Base-by-base conservation (phyloP, 2,888 invertebrate species). In the Tricholauxania praeusta region DNA sequence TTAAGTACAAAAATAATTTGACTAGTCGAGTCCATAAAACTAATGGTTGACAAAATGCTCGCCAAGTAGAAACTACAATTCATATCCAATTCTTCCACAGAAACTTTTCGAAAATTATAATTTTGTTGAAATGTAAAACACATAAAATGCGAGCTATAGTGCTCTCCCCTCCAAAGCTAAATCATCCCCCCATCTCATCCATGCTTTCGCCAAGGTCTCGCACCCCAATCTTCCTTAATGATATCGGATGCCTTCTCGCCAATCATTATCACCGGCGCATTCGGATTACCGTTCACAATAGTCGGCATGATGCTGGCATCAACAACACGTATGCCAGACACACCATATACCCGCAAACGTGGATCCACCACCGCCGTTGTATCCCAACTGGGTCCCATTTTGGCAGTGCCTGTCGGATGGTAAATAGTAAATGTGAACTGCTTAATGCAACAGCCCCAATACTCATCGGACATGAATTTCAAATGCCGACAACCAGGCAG, bases 241-340 rank as follows among this genome's bases (percentile, higher is more conserved):
- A 96, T 91, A 83, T 96, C 96, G 10, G 96, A 92, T 0, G 92
- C 95, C 84, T 96, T 96, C 82, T 96, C 96, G 0, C 93, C 96
- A 68, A 96, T 96, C 95, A 96, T 96, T 60, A 96, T 95, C 2
- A 92, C 91, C 0, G 95, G 95, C 1, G 96, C 96, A 84, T 96
- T 96, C 0, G 96, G 95, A 87, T 96, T 96, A 0, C 96, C 96
- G 83, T 95, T 96, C 15, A 95, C 91, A 74, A 96, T 96, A 1
- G 90, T 92, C 0, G 96, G 96, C 96, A 96, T 96, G 68, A 96
- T 92, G 76, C 95, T 94, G 0, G 95, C 95, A 83, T 96, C 96
- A 0, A 93, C 92, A 0, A 96, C 94, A 75, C 96, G 89, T 32
- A 96, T 86, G 47, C 93, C 93, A 1, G 92, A 90, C 0, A 96